Evolutionary conservation across 2,888 invertebrate species (phyloP).

Genomic region (Panopea generosa): DNA sequence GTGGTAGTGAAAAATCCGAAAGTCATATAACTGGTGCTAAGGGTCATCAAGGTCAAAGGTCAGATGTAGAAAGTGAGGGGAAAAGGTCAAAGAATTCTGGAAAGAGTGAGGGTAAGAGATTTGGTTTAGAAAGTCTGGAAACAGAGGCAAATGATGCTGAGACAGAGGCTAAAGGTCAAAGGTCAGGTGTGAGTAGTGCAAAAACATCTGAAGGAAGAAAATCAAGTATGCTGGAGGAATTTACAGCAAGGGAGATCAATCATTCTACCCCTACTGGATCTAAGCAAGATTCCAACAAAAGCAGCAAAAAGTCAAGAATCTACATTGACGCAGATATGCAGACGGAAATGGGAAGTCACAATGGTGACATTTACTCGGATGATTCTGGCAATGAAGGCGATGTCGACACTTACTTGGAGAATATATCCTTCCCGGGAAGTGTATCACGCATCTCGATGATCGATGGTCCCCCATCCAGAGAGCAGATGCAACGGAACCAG

Average conservation of each 20-base stretch:
- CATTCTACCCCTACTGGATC: slow-evolving; percentile 49
- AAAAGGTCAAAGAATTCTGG: slow-evolving; percentile 14
- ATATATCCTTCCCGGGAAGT: slow-evolving; percentile 65
- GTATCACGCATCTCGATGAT: slow-evolving; percentile 67
- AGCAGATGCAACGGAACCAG: slow-evolving; percentile 75
- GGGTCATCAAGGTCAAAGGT: no score
- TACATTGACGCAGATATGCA: slow-evolving; percentile 62
- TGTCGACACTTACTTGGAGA: slow-evolving; percentile 72
- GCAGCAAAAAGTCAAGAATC: slow-evolving; percentile 18
- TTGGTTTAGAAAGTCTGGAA: background rate
- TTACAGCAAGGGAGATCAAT: slow-evolving; percentile 13
- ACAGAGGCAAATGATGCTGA: background rate
- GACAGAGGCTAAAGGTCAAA: slow-evolving; percentile 22
- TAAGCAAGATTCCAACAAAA: slow-evolving; percentile 26
- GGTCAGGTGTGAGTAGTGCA: background rate
- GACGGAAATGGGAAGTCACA: slow-evolving; percentile 72
- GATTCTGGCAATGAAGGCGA: slow-evolving; percentile 74
- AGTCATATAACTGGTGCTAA: background rate
- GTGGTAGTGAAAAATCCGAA: slow-evolving; percentile 16
- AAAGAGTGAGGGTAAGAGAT: background rate
- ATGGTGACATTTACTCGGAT: slow-evolving; percentile 60
- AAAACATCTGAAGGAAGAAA: background rate
- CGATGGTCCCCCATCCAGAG: slow-evolving; percentile 63
- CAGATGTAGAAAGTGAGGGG: no score
- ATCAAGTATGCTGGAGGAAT: background rate